These are phyloP conservation scores for Scaptomyza flava DNA, from an alignment of 2,888 invertebrate species.

Conservation along the genomic window DNA sequence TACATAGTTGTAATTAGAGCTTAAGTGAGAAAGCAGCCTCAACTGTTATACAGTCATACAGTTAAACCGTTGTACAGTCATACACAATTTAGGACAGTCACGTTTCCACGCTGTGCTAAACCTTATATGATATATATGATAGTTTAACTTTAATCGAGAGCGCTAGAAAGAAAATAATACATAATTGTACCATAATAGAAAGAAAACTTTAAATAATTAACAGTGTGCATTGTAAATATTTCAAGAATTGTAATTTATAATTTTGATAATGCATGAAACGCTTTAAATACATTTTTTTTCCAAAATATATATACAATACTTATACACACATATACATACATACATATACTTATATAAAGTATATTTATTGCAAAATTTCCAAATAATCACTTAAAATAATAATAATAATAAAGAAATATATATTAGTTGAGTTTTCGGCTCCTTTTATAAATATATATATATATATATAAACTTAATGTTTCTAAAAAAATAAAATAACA, in stretches of 20 bases:
- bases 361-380: background rate
- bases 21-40: slow-evolving; percentile 44
- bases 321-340: slow-evolving; percentile 6
- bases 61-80: slow-evolving; percentile 47
- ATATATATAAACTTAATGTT: slow-evolving; percentile 22
- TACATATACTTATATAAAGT: background rate
- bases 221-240: slow-evolving; percentile 50
- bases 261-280: slow-evolving; percentile 33
- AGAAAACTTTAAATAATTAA: slow-evolving; percentile 13
- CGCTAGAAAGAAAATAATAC: background rate
- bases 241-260: slow-evolving; percentile 45
- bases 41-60: slow-evolving; percentile 59
- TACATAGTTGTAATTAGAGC: slow-evolving; percentile 38
- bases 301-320: slow-evolving; percentile 25
- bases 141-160: slow-evolving; percentile 18
- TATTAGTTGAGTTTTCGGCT: slow-evolving; percentile 3
- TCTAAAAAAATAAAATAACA: background rate
- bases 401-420: background rate
- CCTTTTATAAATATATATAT: slow-evolving; percentile 11
- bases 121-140: slow-evolving; percentile 4
- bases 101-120: slow-evolving; percentile 28
- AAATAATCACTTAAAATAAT: too few species aligned
- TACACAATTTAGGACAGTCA: slow-evolving; percentile 26
- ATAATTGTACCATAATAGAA: slow-evolving; percentile 1
- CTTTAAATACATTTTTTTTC: slow-evolving; percentile 45